These are phyloP conservation scores for Drosophila asahinai DNA, from an alignment of 1,140 invertebrate genomes.

Conservation along the genomic window DNA sequence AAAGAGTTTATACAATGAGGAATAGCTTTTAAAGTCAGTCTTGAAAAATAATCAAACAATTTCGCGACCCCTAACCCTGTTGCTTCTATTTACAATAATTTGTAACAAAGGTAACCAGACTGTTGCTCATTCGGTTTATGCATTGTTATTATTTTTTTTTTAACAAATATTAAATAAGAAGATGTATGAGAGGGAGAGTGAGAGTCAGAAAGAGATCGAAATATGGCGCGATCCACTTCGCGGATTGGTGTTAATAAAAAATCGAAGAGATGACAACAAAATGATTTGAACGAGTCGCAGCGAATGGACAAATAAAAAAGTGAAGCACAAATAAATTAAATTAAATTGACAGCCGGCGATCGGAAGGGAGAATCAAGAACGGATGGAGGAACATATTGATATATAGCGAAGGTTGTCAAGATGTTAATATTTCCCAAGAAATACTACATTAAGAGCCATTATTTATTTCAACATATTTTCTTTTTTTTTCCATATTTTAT, in stretches of 20 bases:
- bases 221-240: constrained; percentile 33
- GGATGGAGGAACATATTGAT: background rate
- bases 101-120: background rate
- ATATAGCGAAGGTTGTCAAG: background rate
- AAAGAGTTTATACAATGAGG: background rate
- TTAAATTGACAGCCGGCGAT: constrained; percentile 52
- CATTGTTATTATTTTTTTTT: constrained; percentile 11
- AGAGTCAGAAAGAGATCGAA: constrained; percentile 6
- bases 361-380: constrained; percentile 1
- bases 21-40: background rate
- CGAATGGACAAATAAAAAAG: constrained; percentile 30
- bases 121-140: constrained; percentile 12
- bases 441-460: background rate
- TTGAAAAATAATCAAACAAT: background rate
- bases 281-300: constrained; percentile 45
- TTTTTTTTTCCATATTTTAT: background rate
- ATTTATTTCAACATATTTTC: background rate
- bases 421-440: background rate
- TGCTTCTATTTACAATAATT: constrained; percentile 24
- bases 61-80: constrained; percentile 15
- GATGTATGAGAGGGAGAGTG: constrained; percentile 8
- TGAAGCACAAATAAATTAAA: constrained; percentile 48
- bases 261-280: constrained; percentile 46
- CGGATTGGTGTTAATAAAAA: constrained; percentile 68
- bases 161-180: constrained; percentile 17